phyloP scores from a whole-genome alignment of 2,888 invertebrate genomes.

The Cosmia pyralina region DNA sequence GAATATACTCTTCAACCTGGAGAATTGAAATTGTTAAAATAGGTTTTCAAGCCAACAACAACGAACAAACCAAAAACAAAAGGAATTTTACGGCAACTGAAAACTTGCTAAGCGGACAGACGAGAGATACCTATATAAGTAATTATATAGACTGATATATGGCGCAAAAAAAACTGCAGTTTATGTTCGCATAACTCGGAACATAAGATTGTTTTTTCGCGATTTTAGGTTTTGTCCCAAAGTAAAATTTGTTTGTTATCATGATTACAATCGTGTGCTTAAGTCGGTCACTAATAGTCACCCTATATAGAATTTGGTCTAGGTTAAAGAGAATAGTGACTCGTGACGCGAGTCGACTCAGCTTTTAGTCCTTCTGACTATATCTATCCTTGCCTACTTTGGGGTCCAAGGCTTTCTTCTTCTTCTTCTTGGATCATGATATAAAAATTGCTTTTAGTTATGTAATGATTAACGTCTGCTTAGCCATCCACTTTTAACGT shows the following conservation, averaged over 20 bases:
- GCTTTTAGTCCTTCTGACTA: background rate
- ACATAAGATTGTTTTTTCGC: too few species aligned
- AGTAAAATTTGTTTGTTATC: too few species aligned
- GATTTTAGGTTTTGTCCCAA: too few species aligned
- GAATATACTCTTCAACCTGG: constrained; percentile 75
- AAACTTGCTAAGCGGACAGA: background rate
- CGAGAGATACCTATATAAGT: too few species aligned
- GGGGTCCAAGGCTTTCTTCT: background rate
- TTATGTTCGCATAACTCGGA: too few species aligned
- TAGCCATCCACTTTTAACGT: background rate
- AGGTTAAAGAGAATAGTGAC: background rate
- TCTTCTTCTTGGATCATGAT: too few species aligned
- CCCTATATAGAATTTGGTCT: background rate
- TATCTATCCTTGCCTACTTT: background rate
- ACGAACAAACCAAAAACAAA: background rate
- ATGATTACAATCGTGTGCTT: too few species aligned
- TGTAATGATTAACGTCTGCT: background rate
- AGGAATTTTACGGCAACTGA: background rate
- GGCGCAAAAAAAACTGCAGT: too few species aligned
- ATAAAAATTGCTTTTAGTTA: background rate
- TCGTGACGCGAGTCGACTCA: background rate
- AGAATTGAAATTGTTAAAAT: background rate
- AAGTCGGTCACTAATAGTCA: too few species aligned
- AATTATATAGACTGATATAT: too few species aligned
- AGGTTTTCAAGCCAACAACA: background rate